Percentiles rank a stretch among this genome's conserved stretches.
phyloP scores from a whole-genome alignment of 2,113 vertebrate genomes.

The Sceloporus undulatus region DNA sequence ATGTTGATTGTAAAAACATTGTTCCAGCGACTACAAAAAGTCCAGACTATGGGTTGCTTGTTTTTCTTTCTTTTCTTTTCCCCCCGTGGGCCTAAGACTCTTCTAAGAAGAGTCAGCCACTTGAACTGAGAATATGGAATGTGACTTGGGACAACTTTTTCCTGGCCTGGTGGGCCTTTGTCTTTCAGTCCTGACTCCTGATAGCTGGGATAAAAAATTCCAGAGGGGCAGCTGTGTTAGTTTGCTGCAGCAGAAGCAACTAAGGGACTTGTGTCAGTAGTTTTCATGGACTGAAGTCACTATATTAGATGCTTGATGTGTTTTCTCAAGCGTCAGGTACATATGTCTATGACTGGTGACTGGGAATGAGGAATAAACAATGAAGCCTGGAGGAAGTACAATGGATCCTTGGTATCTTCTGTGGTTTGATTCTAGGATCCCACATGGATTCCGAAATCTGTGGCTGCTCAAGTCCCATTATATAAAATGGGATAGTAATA shows the following conservation, averaged over 20 bases:
- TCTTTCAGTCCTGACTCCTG: background rate
- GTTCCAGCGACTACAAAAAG: background rate
- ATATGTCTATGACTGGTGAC: background rate
- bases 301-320: background rate
- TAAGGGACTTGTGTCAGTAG: background rate
- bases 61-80: background rate
- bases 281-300: background rate
- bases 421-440: too few relatives aligned
- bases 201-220: background rate
- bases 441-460: too few relatives aligned
- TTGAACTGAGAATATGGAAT: background rate
- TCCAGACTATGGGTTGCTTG: background rate
- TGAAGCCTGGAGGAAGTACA: background rate
- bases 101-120: background rate
- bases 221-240: background rate
- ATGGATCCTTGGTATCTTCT: too few relatives aligned
- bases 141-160: background rate
- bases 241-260: background rate
- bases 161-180: background rate
- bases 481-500: too few relatives aligned
- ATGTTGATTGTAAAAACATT: background rate
- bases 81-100: background rate
- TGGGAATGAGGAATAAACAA: background rate
- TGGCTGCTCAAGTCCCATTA: too few relatives aligned
- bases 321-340: background rate